Evolutionary conservation across 2,113 vertebrate genomes (phyloP).

Genomic region (Hemichromis elongatus): DNA sequence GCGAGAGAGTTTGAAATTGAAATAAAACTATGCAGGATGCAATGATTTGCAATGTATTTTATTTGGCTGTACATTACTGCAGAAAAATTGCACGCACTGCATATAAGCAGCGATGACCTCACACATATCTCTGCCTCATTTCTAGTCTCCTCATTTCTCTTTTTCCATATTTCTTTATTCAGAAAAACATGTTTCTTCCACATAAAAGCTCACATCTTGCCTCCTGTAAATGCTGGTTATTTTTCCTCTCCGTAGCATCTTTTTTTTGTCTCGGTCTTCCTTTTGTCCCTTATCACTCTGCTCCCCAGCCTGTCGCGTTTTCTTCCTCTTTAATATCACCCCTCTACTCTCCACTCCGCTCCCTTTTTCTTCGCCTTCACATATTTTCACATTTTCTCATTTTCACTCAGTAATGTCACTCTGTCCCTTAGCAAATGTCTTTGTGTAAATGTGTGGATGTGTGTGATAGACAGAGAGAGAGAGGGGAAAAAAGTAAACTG

Average conservation of each 20-base stretch:
- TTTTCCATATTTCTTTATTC: not conserved
- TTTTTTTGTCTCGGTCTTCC: not conserved
- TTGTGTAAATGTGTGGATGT: not conserved
- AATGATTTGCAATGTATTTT: not conserved
- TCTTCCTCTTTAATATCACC: not conserved
- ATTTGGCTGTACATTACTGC: not conserved
- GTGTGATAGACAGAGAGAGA: not conserved
- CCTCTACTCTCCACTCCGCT: not conserved
- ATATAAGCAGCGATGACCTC: not conserved
- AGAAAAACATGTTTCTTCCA: not conserved
- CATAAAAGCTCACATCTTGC: not conserved
- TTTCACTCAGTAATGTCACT: constrained; percentile 8
- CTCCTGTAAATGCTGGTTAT: not conserved
- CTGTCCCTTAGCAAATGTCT: constrained; percentile 10
- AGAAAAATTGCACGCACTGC: not conserved
- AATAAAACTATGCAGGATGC: not conserved
- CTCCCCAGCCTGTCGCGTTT: not conserved
- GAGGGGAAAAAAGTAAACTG: constrained; percentile 19
- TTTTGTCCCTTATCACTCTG: not conserved
- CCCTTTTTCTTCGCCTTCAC: not conserved
- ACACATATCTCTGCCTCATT: not conserved
- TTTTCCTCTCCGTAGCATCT: not conserved
- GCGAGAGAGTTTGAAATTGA: not conserved
- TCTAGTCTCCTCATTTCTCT: not conserved
- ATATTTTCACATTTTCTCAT: constrained; percentile 1